phyloP scores from a whole-genome alignment of 2,113 vertebrate genomes.

The western clawed frog (Xenopus tropicalis) region DNA sequence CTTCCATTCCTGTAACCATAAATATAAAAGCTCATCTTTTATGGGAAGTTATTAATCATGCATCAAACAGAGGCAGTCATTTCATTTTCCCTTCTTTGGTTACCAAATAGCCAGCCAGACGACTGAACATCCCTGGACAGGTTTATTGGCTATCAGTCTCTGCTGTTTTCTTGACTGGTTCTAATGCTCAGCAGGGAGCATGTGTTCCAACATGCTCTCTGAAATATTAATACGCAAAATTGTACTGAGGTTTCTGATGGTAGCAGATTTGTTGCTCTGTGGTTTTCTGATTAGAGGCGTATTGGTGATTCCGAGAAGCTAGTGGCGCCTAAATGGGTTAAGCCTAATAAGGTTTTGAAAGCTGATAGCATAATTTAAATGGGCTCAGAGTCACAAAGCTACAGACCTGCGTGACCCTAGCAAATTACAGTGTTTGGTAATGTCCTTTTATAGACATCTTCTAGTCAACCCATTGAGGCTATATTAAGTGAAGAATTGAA shows the following conservation, averaged over 20 bases:
- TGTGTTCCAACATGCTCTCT: constrained; percentile 66
- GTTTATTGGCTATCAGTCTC: constrained; percentile 52
- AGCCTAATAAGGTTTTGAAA: constrained; percentile 85
- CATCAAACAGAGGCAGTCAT: constrained; percentile 55
- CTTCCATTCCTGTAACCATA: constrained; percentile 55
- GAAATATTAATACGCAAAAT: constrained; percentile 90
- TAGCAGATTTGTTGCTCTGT: constrained; percentile 72
- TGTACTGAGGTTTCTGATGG: constrained; percentile 78
- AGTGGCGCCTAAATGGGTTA: constrained; percentile 79
- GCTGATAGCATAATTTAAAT: constrained; percentile 78
- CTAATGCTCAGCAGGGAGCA: constrained; percentile 71
- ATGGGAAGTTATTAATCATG: constrained; percentile 65
- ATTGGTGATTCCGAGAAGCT: constrained; percentile 81
- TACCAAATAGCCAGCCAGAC: constrained; percentile 56
- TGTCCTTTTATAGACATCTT: constrained; percentile 63
- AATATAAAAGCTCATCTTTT: constrained; percentile 50
- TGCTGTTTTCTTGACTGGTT: constrained; percentile 58
- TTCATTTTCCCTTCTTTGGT: constrained; percentile 59
- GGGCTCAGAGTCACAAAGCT: constrained; percentile 60
- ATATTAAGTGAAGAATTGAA: constrained; percentile 73
- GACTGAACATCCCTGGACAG: constrained; percentile 46
- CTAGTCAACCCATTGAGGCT: constrained; percentile 61
- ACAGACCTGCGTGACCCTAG: constrained; percentile 61
- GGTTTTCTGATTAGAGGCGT: constrained; percentile 75
- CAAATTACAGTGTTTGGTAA: constrained; percentile 70